These are phyloP conservation scores for Scortum barcoo DNA, from an alignment of 2,113 vertebrate species.

Conservation along the genomic window DNA sequence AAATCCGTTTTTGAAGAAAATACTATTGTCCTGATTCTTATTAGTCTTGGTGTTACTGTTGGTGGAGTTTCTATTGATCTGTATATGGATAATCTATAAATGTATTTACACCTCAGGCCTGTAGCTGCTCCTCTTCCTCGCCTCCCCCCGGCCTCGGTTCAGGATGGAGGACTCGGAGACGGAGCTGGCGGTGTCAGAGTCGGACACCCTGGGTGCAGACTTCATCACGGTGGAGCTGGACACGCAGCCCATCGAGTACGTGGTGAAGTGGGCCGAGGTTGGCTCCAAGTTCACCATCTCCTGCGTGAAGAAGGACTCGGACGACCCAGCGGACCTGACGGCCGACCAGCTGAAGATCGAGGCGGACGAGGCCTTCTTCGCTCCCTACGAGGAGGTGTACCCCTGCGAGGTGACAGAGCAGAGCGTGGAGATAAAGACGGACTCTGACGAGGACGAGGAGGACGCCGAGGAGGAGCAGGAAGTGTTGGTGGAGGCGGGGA, in stretches of 20 bases:
- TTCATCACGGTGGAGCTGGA: slow-evolving; percentile 86
- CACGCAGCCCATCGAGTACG: slow-evolving; percentile 86
- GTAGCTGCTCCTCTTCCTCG: no score
- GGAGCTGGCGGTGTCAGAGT: slow-evolving; percentile 80
- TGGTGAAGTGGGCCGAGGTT: slow-evolving; percentile 85
- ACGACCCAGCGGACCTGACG: slow-evolving; percentile 74
- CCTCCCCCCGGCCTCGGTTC: slow-evolving; percentile 3
- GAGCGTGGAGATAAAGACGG: slow-evolving; percentile 80
- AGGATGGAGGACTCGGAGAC: slow-evolving; percentile 82
- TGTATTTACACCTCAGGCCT: no score
- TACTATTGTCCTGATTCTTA: no score
- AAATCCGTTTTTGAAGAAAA: no score
- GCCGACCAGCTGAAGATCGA: slow-evolving; percentile 80
- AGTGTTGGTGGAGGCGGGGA: slow-evolving; percentile 74
- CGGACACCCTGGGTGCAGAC: slow-evolving; percentile 82
- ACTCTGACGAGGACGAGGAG: slow-evolving; percentile 79
- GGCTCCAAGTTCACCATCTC: slow-evolving; percentile 85
- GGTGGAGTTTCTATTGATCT: no score
- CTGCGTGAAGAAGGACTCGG: slow-evolving; percentile 84
- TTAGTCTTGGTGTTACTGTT: no score
- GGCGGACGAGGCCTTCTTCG: slow-evolving; percentile 81
- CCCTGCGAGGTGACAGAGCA: slow-evolving; percentile 82
- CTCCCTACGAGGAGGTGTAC: slow-evolving; percentile 83
- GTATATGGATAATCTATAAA: no score
- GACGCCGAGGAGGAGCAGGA: slow-evolving; percentile 71